phyloP scores from a whole-genome alignment of 2,113 vertebrate species.

The Mastomys coucha region DNA sequence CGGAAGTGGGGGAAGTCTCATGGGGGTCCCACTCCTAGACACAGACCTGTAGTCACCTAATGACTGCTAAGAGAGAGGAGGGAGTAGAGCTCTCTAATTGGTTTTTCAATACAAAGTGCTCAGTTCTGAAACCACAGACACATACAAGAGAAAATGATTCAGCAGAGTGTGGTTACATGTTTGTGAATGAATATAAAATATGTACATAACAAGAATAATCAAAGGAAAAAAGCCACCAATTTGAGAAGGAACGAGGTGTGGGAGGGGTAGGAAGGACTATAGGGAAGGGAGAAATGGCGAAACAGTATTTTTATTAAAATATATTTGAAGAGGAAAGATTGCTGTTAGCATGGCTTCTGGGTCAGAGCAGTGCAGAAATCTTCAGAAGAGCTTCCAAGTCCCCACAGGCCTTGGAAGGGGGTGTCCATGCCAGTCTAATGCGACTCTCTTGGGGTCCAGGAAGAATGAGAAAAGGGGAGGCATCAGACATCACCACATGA shows the following conservation, averaged over 20 bases:
- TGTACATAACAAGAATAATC: background rate
- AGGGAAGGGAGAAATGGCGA: background rate
- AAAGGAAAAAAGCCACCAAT: background rate
- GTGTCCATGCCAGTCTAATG: background rate
- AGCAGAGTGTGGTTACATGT: background rate
- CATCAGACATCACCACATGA: background rate
- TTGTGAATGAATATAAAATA: background rate
- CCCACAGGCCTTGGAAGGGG: constrained; percentile 15
- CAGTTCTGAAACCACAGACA: background rate
- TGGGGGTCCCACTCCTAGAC: background rate
- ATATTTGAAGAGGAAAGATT: background rate
- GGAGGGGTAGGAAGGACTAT: background rate
- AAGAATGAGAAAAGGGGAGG: background rate
- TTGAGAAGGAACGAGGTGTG: background rate
- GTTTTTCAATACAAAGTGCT: background rate
- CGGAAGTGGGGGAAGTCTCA: background rate
- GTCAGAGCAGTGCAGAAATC: constrained; percentile 58
- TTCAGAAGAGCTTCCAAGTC: background rate
- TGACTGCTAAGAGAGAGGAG: background rate
- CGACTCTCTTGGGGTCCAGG: background rate
- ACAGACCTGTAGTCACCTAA: background rate
- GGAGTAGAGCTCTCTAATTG: background rate
- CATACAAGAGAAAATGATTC: background rate
- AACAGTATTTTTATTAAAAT: background rate
- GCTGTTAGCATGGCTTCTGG: constrained; percentile 56